Percentiles rank a stretch among this genome's conserved stretches.
These are phyloP conservation scores for Corvus cornix DNA, from an alignment of 2,113 vertebrate species.

Conservation along the genomic window DNA sequence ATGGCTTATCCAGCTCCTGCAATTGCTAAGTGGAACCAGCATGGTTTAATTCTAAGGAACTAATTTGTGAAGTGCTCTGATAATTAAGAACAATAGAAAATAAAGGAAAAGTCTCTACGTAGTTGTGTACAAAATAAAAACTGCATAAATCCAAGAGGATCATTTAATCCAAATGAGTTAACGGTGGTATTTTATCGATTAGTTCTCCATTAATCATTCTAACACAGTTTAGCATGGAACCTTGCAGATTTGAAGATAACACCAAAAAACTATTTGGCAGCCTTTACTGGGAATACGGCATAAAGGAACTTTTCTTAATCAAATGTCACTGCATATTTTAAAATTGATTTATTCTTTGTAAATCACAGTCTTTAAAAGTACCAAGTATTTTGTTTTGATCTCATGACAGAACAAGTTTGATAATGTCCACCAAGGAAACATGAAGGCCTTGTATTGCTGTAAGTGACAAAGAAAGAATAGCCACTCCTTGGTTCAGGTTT, in stretches of 20 bases:
- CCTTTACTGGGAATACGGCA: not conserved
- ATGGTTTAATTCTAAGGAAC: not conserved
- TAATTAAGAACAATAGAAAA: not conserved
- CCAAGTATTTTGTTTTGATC: not conserved
- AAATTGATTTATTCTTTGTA: not conserved
- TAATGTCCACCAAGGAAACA: not conserved
- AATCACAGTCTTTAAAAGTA: not conserved
- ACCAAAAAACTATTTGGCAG: not conserved
- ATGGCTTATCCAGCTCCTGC: not conserved
- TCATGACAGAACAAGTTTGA: not conserved
- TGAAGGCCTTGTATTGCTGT: not conserved
- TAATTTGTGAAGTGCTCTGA: not conserved
- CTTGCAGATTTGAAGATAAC: not conserved
- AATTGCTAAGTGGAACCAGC: not conserved
- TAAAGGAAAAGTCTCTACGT: not conserved
- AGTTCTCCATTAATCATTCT: not conserved
- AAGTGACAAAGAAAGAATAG: not conserved
- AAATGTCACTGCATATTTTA: slow-evolving; percentile 45
- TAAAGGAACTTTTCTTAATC: not conserved
- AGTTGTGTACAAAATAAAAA: not conserved
- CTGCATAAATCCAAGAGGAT: not conserved
- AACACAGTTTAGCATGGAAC: not conserved
- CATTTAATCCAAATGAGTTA: not conserved
- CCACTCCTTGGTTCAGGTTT: not conserved
- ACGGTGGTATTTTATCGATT: not conserved